These are phyloP conservation scores for Lepetodrilus schrolli DNA, from an alignment of 2,888 invertebrate genomes.

Conservation along the genomic window DNA sequence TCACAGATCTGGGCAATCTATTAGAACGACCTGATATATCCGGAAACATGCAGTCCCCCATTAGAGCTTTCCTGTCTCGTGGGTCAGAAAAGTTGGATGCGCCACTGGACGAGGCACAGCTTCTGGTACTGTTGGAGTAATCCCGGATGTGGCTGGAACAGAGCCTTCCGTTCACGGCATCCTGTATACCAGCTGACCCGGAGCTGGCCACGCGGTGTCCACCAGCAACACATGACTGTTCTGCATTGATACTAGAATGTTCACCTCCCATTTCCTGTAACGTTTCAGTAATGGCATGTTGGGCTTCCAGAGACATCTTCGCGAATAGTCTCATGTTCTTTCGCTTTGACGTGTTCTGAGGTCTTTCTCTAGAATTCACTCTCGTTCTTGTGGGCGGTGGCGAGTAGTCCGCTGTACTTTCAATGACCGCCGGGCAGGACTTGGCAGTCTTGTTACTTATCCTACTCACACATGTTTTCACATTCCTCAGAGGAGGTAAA, in stretches of 20 bases:
- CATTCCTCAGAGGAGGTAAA: background rate
- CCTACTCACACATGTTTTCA: slow-evolving; percentile 49
- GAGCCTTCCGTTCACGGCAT: background rate
- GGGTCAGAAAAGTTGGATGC: background rate
- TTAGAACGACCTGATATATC: background rate
- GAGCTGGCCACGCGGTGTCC: background rate
- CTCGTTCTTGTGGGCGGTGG: background rate
- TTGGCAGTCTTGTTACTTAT: slow-evolving; percentile 48
- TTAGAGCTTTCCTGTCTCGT: background rate
- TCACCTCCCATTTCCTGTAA: slow-evolving; percentile 53
- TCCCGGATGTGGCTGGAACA: background rate
- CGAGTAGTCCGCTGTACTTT: slow-evolving; percentile 29
- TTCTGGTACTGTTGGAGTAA: background rate
- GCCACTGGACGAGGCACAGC: slow-evolving; percentile 2
- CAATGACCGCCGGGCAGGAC: slow-evolving; percentile 53
- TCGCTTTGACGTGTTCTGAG: background rate
- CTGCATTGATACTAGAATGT: background rate
- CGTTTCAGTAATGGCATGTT: slow-evolving; percentile 61
- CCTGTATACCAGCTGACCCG: background rate
- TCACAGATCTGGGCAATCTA: background rate
- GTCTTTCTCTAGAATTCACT: background rate
- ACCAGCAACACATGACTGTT: background rate
- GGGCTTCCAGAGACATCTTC: slow-evolving; percentile 63
- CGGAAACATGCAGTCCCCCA: background rate
- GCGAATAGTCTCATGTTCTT: slow-evolving; percentile 47